phyloP scores from a whole-genome alignment of 1,140 invertebrate species.

The Calosoma granatense region DNA sequence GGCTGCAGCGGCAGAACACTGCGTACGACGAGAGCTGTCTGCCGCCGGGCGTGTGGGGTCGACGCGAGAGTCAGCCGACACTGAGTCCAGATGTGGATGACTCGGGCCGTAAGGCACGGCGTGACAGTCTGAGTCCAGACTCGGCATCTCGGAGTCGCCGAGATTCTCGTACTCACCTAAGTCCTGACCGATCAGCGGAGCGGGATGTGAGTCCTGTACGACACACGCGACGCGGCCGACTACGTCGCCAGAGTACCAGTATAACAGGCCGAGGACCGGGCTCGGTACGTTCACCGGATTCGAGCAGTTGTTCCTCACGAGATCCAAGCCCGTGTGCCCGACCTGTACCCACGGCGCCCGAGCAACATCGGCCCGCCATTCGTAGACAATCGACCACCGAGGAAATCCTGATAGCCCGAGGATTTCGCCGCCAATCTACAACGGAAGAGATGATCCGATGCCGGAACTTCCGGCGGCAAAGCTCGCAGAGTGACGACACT shows the following conservation, averaged over 20 bases:
- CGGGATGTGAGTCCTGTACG: slow-evolving; percentile 60
- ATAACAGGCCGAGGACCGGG: slow-evolving; percentile 39
- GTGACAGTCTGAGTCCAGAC: slow-evolving; percentile 79
- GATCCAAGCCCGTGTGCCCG: slow-evolving; percentile 64
- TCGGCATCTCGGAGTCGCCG: slow-evolving; percentile 52
- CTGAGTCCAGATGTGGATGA: slow-evolving; percentile 63
- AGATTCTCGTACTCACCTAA: slow-evolving; percentile 57
- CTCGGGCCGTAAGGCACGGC: slow-evolving; percentile 55
- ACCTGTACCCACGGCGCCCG: slow-evolving; percentile 33
- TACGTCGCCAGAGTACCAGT: slow-evolving; percentile 71
- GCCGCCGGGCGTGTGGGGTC: slow-evolving; percentile 50
- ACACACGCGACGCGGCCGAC: slow-evolving; percentile 46
- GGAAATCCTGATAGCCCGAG: slow-evolving; percentile 81
- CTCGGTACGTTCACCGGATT: slow-evolving; percentile 53
- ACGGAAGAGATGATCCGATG: slow-evolving; percentile 88
- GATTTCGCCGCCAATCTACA: slow-evolving; percentile 79
- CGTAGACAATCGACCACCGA: slow-evolving; percentile 81
- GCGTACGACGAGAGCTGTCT: slow-evolving; percentile 74
- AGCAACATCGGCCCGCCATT: slow-evolving; percentile 56
- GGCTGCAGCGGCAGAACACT: slow-evolving; percentile 74
- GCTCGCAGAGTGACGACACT: slow-evolving; percentile 67
- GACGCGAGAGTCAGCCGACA: slow-evolving; percentile 63
- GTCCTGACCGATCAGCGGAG: slow-evolving; percentile 64
- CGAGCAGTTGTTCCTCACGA: slow-evolving; percentile 57
- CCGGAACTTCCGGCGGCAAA: slow-evolving; percentile 73